Conservation (phyloP, 2,797 vertebrate species). For the Sebastes cheni region DNA sequence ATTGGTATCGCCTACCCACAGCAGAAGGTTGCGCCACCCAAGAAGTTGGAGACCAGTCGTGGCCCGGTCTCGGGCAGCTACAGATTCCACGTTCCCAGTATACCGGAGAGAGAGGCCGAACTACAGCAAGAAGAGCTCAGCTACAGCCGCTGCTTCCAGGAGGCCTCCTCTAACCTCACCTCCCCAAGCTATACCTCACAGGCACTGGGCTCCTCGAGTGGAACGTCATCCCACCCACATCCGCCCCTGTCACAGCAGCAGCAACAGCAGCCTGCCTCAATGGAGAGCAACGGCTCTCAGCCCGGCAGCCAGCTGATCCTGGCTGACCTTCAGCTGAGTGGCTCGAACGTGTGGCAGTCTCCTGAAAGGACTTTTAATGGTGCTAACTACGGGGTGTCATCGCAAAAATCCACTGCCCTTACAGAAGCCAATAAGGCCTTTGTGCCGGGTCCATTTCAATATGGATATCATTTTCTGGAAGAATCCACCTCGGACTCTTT, state of each 20-base stretch:
- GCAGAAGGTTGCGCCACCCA: conserved; percentile 87
- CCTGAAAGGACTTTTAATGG: conserved; percentile 88
- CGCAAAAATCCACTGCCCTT: conserved; percentile 84
- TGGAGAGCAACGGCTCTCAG: conserved; percentile 80
- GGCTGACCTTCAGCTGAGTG: conserved; percentile 86
- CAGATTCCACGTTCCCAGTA: conserved; percentile 86
- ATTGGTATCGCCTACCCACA: conserved; percentile 92
- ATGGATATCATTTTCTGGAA: conserved; percentile 86
- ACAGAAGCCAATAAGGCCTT: conserved; percentile 84
- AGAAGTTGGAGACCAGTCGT: conserved; percentile 83
- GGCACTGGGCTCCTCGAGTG: conserved; percentile 76
- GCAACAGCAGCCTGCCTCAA: conserved; percentile 75
- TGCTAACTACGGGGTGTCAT: conserved; percentile 85
- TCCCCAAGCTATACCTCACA: conserved; percentile 94
- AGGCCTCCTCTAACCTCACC: conserved; percentile 84
- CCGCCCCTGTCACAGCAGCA: conserved; percentile 71
- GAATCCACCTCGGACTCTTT: conserved; percentile 84
- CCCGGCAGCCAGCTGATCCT: conserved; percentile 85
- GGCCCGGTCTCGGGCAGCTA: conserved; percentile 83
- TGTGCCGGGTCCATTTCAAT: conserved; percentile 82
- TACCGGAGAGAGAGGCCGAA: conserved; percentile 85
- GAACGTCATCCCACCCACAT: conserved; percentile 71
- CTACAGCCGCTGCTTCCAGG: conserved; percentile 88
- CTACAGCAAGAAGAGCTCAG: conserved; percentile 86
- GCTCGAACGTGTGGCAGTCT: conserved; percentile 86